Base-by-base conservation (phyloP, 2,797 vertebrate genomes). In the Enteromius trimaculatus region DNA sequence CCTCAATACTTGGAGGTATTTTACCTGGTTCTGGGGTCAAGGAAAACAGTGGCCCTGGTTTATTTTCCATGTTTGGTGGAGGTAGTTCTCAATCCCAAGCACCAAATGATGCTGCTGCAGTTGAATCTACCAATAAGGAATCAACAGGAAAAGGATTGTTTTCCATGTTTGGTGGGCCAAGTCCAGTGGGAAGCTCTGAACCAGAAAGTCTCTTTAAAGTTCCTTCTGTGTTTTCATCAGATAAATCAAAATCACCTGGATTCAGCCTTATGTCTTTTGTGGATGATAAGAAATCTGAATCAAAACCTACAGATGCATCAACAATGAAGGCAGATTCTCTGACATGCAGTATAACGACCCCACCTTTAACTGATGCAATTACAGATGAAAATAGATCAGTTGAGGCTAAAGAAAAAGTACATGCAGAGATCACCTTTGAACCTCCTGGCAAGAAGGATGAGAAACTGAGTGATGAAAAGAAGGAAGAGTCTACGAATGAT, bases 31-130 rank as follows among this genome's bases (percentile, higher is more conserved):
- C 90, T 77, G 84, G 83, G 81, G 85, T 86, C 0, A 91, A 91
- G 19, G 93, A 92, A 86, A 85, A 86, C 44, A 79, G 85, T 31
- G 87, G 89, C 65, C 93, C 88, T 84, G 92, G 88, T 84, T 83
- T 96, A 85, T 95, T 96, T 88, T 95, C 95, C 47, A 94, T 96
- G 80, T 93, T 96, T 79, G 91, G 87, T 85, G 90, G 81, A 80
- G 85, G 92, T 23, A 86, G 70, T 85, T 84, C 53, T 70, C 84
- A 88, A 19, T 39, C 78, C 49, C 66, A 71, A 79, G 1, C 75
- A 68, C 60, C 62, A 75, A 76, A 51, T 31, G 39, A 58, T 39
- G 64, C 77, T 39, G 23, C 70, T 92, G 19, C 85, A 68, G 4
- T 88, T 80, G 82, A 87, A 77, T 37, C 64, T 49, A 34, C 21